Evolutionary conservation across 2,113 vertebrate genomes (phyloP).

Genomic region (Pantherophis guttatus): DNA sequence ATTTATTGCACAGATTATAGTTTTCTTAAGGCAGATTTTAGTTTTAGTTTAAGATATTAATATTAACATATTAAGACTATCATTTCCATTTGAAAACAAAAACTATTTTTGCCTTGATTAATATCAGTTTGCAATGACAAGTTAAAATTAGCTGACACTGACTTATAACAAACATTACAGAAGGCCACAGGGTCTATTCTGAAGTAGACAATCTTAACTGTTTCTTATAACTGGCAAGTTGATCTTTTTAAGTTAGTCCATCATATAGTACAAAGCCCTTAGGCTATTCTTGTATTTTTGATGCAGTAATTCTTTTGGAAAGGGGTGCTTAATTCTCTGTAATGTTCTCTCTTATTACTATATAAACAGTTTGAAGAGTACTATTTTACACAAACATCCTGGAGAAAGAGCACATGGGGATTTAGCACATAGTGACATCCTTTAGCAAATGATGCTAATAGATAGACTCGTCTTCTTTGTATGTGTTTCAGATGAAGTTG

Average conservation of each 20-base stretch:
- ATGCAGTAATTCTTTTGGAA: neutral
- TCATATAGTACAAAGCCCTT: slow-evolving; percentile 57
- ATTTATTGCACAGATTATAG: slow-evolving; percentile 18
- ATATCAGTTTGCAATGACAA: slow-evolving; percentile 58
- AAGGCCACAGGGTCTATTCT: slow-evolving; percentile 47
- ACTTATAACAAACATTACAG: slow-evolving; percentile 62
- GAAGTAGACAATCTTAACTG: slow-evolving; percentile 57
- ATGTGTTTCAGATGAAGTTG: neutral
- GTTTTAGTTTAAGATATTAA: slow-evolving; percentile 7
- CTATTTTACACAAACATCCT: neutral
- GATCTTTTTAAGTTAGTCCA: slow-evolving; percentile 45
- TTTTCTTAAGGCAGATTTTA: slow-evolving; percentile 35
- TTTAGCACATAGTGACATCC: neutral
- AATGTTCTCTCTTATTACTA: neutral
- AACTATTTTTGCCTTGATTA: slow-evolving; percentile 63
- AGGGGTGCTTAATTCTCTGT: neutral
- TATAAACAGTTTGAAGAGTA: neutral
- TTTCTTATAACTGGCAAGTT: slow-evolving; percentile 56
- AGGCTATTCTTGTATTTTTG: slow-evolving; percentile 37
- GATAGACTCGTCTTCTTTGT: neutral
- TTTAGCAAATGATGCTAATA: neutral
- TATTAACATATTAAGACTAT: slow-evolving; percentile 25
- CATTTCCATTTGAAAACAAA: slow-evolving; percentile 29
- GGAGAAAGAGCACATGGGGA: neutral
- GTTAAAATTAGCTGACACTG: slow-evolving; percentile 63